These are phyloP conservation scores for Octonoba sinensis DNA, from an alignment of 2,888 invertebrate genomes.

Conservation along the genomic window DNA sequence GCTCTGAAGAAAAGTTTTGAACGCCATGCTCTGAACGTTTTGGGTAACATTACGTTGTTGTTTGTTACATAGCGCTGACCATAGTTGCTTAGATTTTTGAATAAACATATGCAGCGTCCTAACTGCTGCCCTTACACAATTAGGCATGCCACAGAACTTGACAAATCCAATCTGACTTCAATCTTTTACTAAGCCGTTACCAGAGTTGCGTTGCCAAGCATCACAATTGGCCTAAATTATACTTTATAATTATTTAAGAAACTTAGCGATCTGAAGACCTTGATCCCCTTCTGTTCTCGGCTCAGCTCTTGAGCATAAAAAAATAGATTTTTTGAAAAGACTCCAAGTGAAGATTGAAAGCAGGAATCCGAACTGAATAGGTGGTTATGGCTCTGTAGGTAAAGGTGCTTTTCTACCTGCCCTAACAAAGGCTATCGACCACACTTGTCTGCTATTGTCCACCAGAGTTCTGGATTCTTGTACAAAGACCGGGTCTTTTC, in stretches of 20 bases:
- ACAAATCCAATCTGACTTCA: too few species aligned
- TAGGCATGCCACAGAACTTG: too few species aligned
- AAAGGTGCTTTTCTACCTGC: constrained; percentile 60
- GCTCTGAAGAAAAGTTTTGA: too few species aligned
- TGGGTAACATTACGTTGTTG: too few species aligned
- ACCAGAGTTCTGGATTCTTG: constrained; percentile 40
- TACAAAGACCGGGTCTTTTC: constrained; percentile 28
- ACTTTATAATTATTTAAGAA: constrained; percentile 47
- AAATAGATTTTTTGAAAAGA: constrained; percentile 15
- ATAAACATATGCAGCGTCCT: too few species aligned
- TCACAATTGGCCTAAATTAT: constrained; percentile 23
- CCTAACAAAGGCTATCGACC: constrained; percentile 54
- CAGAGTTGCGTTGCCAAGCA: too few species aligned
- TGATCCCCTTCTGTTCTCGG: constrained; percentile 26
- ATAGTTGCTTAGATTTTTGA: too few species aligned
- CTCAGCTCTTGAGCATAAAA: constrained; percentile 12
- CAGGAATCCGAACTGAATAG: constrained; percentile 39
- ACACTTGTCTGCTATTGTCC: constrained; percentile 55
- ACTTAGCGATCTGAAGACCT: constrained; percentile 11
- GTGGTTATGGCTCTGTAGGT: constrained; percentile 49
- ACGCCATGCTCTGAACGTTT: too few species aligned
- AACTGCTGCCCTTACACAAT: too few species aligned
- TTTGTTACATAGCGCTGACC: too few species aligned
- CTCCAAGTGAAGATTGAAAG: constrained; percentile 16
- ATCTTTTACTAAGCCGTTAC: too few species aligned